Conservation (phyloP, 2,113 vertebrate genomes). For the Nothoprocta pentlandii region DNA sequence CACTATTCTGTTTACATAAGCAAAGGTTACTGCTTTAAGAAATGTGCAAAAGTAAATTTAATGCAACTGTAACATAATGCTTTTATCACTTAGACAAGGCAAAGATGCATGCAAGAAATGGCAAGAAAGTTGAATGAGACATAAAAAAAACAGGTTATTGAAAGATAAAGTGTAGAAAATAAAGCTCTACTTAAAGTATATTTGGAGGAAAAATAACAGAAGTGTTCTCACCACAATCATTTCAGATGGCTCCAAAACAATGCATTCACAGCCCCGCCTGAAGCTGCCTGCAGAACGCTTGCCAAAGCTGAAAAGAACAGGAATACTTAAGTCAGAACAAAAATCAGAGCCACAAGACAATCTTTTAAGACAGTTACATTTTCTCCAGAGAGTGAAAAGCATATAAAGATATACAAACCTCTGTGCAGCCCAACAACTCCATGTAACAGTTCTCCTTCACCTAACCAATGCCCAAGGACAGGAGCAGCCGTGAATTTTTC, state of each 20-base stretch:
- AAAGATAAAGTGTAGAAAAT: neutral
- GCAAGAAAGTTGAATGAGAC: neutral
- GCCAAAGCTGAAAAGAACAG: conserved; percentile 86
- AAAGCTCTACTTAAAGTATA: neutral
- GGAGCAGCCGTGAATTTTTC: neutral
- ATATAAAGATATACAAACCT: neutral
- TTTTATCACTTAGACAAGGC: neutral
- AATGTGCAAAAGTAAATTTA: neutral
- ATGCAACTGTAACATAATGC: neutral
- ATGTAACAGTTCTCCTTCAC: fast-evolving
- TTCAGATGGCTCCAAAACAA: conserved; percentile 98
- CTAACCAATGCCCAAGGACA: neutral
- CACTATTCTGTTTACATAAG: neutral
- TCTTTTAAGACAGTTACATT: neutral
- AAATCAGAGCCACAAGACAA: neutral
- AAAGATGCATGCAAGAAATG: neutral
- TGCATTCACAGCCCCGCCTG: conserved; percentile 97
- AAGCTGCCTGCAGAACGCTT: conserved; percentile 97
- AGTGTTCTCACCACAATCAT: conserved; percentile 96
- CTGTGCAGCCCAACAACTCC: neutral
- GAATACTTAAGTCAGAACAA: conserved; percentile 42
- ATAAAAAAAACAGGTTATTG: neutral
- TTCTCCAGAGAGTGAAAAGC: neutral
- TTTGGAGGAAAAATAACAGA: neutral
- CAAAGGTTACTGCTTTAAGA: neutral